These are phyloP conservation scores for Alsophila aescularia DNA, from an alignment of 2,888 invertebrate genomes.

Conservation along the genomic window DNA sequence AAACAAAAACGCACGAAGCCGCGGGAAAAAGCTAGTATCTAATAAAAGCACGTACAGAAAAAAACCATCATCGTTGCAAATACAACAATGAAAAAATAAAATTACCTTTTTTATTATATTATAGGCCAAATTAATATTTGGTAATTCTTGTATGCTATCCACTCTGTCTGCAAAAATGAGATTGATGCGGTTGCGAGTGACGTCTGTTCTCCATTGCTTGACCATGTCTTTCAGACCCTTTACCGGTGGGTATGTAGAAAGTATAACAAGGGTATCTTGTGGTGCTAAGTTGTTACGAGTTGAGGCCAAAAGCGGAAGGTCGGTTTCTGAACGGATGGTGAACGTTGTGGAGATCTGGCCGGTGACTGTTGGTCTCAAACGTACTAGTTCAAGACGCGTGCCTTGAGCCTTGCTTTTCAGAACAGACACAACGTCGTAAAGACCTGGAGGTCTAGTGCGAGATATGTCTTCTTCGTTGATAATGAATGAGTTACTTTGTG, in stretches of 20 bases:
- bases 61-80: neutral
- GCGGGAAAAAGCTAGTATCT: too few species aligned
- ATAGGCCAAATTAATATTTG: slow-evolving; percentile 35
- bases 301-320: neutral
- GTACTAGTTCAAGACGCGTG: slow-evolving; percentile 24
- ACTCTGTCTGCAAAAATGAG: slow-evolving; percentile 35
- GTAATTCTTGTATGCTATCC: slow-evolving; percentile 20
- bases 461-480: neutral
- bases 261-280: neutral
- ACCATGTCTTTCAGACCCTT: slow-evolving; percentile 41
- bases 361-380: neutral
- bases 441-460: slow-evolving; percentile 10
- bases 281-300: neutral
- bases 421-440: slow-evolving; percentile 18
- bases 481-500: neutral
- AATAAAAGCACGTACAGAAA: too few species aligned
- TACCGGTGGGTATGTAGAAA: slow-evolving; percentile 42
- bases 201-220: slow-evolving; percentile 41
- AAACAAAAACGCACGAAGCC: too few species aligned
- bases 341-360: neutral
- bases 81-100: neutral
- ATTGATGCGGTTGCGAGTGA: slow-evolving; percentile 35
- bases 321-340: neutral
- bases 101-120: slow-evolving; percentile 39
- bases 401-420: neutral